phyloP scores from a whole-genome alignment of 2,113 vertebrate genomes.

The Rutilus rutilus region DNA sequence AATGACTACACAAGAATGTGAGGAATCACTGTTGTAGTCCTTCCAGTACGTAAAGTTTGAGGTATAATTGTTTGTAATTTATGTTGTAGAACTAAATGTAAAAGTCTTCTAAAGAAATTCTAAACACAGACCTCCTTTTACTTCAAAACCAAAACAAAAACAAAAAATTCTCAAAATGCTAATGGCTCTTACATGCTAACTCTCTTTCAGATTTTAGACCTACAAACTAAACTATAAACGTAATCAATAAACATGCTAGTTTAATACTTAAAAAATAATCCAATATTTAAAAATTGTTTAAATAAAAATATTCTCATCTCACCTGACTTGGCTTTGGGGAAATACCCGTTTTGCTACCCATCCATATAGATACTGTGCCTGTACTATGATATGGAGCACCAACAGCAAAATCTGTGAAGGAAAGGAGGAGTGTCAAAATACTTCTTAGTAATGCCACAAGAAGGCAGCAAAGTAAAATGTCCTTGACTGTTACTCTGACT shows the following conservation, averaged over 20 bases:
- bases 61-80: too few species aligned
- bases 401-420: constrained; percentile 84
- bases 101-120: too few species aligned
- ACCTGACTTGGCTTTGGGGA: constrained; percentile 83
- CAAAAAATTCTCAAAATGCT: too few species aligned
- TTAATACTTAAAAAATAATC: not conserved
- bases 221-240: not conserved
- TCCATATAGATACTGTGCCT: constrained; percentile 90
- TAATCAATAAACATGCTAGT: not conserved
- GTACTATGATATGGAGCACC: constrained; percentile 86
- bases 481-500: not conserved
- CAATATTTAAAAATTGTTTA: not conserved
- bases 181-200: too few species aligned
- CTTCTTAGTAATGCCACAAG: constrained; percentile 34
- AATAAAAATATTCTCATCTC: constrained; percentile 33
- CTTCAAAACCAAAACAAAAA: too few species aligned
- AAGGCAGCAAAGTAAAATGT: constrained; percentile 34
- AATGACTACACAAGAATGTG: too few species aligned
- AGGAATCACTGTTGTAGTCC: too few species aligned
- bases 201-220: not conserved
- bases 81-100: too few species aligned
- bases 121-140: too few species aligned
- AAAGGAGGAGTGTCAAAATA: not conserved
- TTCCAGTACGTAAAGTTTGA: too few species aligned
- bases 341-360: constrained; percentile 78